Conservation (phyloP, 2,888 invertebrate genomes). For the Trachelus iudaicus region DNA sequence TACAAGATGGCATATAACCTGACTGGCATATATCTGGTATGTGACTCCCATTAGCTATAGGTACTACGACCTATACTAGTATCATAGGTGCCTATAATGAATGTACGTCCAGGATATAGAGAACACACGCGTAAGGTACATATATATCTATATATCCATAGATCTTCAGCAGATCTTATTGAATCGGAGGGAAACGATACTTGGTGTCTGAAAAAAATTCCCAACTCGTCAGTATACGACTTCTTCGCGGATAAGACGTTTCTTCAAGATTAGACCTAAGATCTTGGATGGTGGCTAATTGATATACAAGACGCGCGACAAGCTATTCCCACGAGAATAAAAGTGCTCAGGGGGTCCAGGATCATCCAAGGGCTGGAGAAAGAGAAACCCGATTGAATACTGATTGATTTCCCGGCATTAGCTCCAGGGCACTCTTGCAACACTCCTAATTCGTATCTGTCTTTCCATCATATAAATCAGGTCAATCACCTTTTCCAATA, state of each 20-base stretch:
- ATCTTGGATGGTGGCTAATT: constrained; percentile 23
- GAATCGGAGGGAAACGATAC: neutral
- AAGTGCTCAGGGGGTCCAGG: neutral
- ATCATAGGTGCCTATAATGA: constrained; percentile 31
- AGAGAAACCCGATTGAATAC: constrained; percentile 8
- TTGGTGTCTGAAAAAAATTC: constrained; percentile 29
- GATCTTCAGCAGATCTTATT: constrained; percentile 42
- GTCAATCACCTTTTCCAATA: neutral
- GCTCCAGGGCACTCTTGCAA: neutral
- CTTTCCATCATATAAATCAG: neutral
- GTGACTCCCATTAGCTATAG: neutral
- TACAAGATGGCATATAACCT: constrained; percentile 37
- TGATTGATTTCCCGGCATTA: constrained; percentile 4
- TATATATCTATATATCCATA: constrained; percentile 29
- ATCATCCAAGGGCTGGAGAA: constrained; percentile 3
- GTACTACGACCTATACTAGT: constrained; percentile 25
- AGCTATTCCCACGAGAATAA: constrained; percentile 7
- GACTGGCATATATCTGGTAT: neutral
- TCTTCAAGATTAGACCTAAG: constrained; percentile 19
- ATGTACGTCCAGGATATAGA: constrained; percentile 22
- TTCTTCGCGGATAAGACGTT: constrained; percentile 20
- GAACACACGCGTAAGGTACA: constrained; percentile 9
- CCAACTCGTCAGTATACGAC: constrained; percentile 25
- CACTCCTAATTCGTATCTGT: neutral
- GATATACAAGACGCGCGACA: constrained; percentile 21